Evolutionary conservation across 2,797 vertebrate species (phyloP).

Genomic region (Chelonia mydas): DNA sequence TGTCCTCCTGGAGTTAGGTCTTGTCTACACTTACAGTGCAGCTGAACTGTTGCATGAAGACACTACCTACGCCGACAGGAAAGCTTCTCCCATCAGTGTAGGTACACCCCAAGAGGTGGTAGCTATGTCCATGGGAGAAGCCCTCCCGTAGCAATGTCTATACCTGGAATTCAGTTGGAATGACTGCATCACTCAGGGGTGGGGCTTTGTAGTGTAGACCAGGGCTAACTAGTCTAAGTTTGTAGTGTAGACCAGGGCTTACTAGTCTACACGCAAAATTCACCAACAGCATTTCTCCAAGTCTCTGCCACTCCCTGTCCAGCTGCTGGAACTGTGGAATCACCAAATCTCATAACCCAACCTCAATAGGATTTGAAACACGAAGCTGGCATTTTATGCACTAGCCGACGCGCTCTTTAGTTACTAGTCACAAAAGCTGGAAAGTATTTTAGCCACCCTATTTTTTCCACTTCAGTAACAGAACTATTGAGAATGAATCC

Average conservation of each 20-base stretch:
- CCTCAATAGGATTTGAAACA: neutral
- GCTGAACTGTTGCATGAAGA: neutral
- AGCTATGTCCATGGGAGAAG: neutral
- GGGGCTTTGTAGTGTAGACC: neutral
- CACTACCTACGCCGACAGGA: neutral
- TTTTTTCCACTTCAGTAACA: neutral
- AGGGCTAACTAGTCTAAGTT: neutral
- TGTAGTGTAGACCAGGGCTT: neutral
- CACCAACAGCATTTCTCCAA: neutral
- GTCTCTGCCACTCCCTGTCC: neutral
- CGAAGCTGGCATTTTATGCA: neutral
- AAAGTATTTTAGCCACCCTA: neutral
- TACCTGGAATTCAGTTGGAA: neutral
- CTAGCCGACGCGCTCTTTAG: neutral
- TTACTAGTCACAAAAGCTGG: neutral
- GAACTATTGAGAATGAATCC: neutral
- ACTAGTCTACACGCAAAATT: neutral
- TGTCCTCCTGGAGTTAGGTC: neutral
- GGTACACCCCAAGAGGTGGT: neutral
- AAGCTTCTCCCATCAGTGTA: neutral
- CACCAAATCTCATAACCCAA: neutral
- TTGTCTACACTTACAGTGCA: neutral
- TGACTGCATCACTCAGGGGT: neutral
- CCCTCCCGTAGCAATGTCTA: neutral
- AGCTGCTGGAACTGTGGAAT: neutral